Evolutionary conservation across 2,888 invertebrate species (phyloP).

Genomic region (Melinaea menophilus): DNA sequence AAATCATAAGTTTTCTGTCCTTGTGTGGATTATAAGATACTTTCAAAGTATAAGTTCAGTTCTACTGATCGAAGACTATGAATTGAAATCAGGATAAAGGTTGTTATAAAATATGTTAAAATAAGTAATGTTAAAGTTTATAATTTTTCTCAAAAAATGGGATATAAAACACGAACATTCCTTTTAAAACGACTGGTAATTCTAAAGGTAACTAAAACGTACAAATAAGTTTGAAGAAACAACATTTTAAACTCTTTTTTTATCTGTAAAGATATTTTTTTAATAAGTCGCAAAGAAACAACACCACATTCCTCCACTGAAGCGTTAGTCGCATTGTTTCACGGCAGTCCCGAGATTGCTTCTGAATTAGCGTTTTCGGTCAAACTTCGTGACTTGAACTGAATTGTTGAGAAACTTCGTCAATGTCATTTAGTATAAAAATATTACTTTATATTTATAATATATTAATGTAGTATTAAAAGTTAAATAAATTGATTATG

Average conservation of each 20-base stretch:
- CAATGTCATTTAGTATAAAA: conserved; percentile 12
- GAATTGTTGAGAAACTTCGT: conserved; percentile 19
- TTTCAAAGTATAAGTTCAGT: too few relatives aligned
- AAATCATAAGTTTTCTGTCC: too few relatives aligned
- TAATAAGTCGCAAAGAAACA: conserved; percentile 10
- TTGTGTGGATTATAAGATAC: too few relatives aligned
- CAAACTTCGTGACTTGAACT: conserved; percentile 29
- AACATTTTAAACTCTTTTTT: neutral
- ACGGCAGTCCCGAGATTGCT: conserved; percentile 30
- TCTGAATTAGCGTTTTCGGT: conserved; percentile 31
- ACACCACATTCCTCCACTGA: conserved; percentile 20
- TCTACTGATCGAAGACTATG: too few relatives aligned
- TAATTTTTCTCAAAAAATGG: too few relatives aligned
- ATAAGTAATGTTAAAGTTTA: too few relatives aligned
- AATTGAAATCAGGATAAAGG: too few relatives aligned
- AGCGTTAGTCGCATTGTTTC: conserved; percentile 30
- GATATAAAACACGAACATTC: too few relatives aligned
- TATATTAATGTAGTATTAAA: too few relatives aligned
- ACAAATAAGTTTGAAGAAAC: neutral
- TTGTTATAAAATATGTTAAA: too few relatives aligned
- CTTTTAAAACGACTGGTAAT: too few relatives aligned
- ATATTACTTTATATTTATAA: neutral
- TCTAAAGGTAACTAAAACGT: neutral
- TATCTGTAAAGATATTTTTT: neutral
- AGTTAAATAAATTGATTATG: too few relatives aligned